Evolutionary conservation across 2,113 vertebrate species (phyloP).

Genomic region (Hydrolagus affinis): DNA sequence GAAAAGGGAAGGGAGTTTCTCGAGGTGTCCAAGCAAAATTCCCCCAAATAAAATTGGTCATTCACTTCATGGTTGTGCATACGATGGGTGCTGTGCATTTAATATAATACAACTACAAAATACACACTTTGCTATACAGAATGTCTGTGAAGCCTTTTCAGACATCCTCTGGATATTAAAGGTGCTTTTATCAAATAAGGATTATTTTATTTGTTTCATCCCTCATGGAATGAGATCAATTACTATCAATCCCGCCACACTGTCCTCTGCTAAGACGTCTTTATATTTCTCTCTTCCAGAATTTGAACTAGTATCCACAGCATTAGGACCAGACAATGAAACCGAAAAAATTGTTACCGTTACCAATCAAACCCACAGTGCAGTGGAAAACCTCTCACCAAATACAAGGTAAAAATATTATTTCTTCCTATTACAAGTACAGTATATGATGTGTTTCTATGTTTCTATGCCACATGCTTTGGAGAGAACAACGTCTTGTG

Average conservation of each 20-base stretch:
- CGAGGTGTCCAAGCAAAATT: too few species aligned
- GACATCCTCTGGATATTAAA: too few species aligned
- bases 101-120: too few species aligned
- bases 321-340: slow-evolving; percentile 65
- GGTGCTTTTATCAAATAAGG: too few species aligned
- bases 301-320: slow-evolving; percentile 79
- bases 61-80: too few species aligned
- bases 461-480: not conserved
- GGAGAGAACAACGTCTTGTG: not conserved
- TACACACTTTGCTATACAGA: too few species aligned
- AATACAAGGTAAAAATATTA: slow-evolving; percentile 70
- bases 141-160: too few species aligned
- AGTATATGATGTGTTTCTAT: not conserved
- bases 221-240: not conserved
- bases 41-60: too few species aligned
- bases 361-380: slow-evolving; percentile 90
- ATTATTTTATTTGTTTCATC: not conserved
- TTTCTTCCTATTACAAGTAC: not conserved
- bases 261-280: not conserved
- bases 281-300: slow-evolving; percentile 56
- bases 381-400: slow-evolving; percentile 90
- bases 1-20: too few species aligned
- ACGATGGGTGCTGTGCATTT: too few species aligned
- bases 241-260: not conserved
- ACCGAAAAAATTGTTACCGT: slow-evolving; percentile 69